Base-by-base conservation (phyloP, 2,113 vertebrate species). In the Stigmatopora nigra region DNA sequence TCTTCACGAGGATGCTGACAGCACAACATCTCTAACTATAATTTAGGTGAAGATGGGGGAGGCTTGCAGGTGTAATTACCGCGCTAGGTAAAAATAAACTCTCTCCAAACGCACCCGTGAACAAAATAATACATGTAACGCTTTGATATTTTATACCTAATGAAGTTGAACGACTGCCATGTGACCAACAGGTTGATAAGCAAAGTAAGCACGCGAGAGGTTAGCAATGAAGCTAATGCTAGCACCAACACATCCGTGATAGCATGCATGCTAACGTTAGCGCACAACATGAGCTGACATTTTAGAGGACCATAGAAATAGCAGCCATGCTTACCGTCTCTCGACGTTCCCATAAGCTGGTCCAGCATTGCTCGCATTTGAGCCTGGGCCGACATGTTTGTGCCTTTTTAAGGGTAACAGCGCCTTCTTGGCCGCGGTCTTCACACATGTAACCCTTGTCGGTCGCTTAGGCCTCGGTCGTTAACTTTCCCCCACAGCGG, bases 301-400 rank as follows among this genome's bases (percentile, higher is more conserved):
- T 31, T 46, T 7, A 8, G 16, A 12, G 14, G 36, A 1, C 15
- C 15, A 2, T 22, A 4, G 25, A 17, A 35, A 5, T 38, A 20
- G 35, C 12, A 0, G 47, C n/a, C 2, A 0, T 5, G 74, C 93
- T 94, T 91, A 98, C 95, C 96, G 87, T 97, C 96, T 92, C 95
- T 92, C 72, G 93, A 92, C 38, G 96, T 98, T 78, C 95, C 96
- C 96, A 98, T 98, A 64, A 98, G 89, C 92, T 98, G 95, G 91
- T 98, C 96, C 89, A 98, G 91, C 95, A 98, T 97, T 64, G 96
- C 94, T 84, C 95, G 88, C 96, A 98, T 98, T 88, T 98, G 96
- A 72, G 96, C 96, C 86, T 98, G 95, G 85, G 95, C 96, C 92
- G 95, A 98, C 96, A 98, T 98, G 76, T 88, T 85, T 52, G 19